phyloP scores from a whole-genome alignment of 1,140 invertebrate species.

The Globodera rostochiensis region DNA sequence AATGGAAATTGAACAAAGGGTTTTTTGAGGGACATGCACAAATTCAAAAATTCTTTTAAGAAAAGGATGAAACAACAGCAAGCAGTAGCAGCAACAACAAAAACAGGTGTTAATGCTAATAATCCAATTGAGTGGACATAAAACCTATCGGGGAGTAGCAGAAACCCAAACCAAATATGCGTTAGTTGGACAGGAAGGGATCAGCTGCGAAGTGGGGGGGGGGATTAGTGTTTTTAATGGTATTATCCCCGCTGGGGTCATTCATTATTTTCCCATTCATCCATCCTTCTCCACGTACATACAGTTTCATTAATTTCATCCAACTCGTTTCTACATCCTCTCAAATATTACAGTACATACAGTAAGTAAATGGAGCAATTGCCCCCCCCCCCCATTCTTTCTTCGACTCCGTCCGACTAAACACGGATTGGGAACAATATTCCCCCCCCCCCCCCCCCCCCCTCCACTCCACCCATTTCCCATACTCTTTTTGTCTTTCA shows the following conservation, averaged over 20 bases:
- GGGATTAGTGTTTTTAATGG: no score
- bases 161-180: no score
- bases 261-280: neutral
- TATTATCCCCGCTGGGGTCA: neutral
- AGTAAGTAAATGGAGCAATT: no score
- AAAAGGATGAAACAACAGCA: neutral
- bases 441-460: neutral
- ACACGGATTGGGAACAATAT: constrained; percentile 2
- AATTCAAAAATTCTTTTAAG: neutral
- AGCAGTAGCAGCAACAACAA: neutral
- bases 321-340: neutral
- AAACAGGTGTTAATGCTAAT: neutral
- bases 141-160: no score
- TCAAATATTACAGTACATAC: neutral
- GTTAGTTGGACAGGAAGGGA: no score
- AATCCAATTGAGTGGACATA: neutral
- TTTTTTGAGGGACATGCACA: neutral
- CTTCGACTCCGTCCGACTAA: neutral
- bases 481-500: neutral
- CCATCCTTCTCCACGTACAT: neutral
- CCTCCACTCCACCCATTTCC: neutral
- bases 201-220: no score
- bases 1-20: neutral
- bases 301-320: neutral
- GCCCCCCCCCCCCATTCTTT: neutral